A percentile compares a stretch with the other conserved stretches of the same genome.
Conservation (phyloP, 2,113 vertebrate genomes). For the Calypte anna region DNA sequence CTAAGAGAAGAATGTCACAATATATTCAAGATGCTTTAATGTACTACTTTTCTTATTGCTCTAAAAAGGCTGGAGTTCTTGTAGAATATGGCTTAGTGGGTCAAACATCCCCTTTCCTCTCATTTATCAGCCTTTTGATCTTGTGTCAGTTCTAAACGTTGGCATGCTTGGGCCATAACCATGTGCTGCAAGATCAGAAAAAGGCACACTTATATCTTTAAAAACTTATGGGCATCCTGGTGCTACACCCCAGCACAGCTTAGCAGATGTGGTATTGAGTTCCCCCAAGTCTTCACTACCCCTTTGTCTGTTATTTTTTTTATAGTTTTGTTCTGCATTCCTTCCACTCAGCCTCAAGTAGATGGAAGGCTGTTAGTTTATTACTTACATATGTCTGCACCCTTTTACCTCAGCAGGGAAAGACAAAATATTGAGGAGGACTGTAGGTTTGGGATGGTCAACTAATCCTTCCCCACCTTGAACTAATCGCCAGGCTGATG, state of each 20-base stretch:
- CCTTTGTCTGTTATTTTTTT: conserved; percentile 93
- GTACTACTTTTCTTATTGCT: conserved; percentile 84
- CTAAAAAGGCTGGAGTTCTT: conserved; percentile 90
- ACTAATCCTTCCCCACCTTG: conserved; percentile 98
- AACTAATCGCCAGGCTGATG: conserved; percentile 94
- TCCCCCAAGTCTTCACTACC: conserved; percentile 76
- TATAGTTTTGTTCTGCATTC: conserved; percentile 99
- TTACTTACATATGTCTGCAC: conserved; percentile 99
- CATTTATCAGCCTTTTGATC: conserved; percentile 96
- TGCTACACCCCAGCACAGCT: conserved; percentile 55
- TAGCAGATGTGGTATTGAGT: conserved; percentile 83
- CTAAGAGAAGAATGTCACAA: conserved; percentile 61
- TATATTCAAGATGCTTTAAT: conserved; percentile 68
- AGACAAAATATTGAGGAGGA: conserved; percentile 94
- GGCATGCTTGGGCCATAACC: conserved; percentile 83
- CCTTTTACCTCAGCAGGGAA: conserved; percentile 93
- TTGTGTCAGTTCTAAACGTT: conserved; percentile 83
- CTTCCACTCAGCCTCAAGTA: conserved; percentile 89
- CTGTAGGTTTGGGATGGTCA: conserved; percentile 85
- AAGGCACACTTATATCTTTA: conserved; percentile 75
- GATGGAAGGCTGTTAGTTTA: conserved; percentile 94
- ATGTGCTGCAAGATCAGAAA: conserved; percentile 80
- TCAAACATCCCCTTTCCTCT: conserved; percentile 92
- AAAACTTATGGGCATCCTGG: conserved; percentile 69
- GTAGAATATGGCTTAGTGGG: conserved; percentile 83